Conservation (phyloP, 2,113 vertebrate species). For the Ceyx melanurus region DNA sequence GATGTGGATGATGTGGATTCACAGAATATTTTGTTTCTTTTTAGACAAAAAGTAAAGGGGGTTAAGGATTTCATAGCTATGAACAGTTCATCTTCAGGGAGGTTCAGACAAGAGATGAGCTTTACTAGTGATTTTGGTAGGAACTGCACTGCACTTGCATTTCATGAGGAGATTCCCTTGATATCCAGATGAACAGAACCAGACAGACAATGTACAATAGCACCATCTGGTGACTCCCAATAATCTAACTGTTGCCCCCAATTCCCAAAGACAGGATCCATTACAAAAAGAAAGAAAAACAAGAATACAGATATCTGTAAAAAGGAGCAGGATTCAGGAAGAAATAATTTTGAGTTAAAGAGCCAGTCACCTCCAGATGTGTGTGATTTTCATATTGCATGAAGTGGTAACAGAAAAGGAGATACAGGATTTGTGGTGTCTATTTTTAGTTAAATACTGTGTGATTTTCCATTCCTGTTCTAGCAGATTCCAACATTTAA, state of each 20-base stretch:
- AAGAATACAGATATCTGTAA: neutral
- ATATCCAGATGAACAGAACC: neutral
- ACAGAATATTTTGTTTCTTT: neutral
- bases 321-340: neutral
- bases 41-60: neutral
- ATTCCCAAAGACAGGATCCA: neutral
- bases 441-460: neutral
- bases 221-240: constrained; percentile 68
- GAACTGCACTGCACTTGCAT: neutral
- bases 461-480: neutral
- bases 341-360: neutral
- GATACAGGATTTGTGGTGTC: neutral
- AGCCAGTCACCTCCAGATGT: neutral
- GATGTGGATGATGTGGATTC: neutral
- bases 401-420: neutral
- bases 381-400: neutral
- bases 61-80: neutral
- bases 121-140: neutral
- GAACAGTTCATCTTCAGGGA: neutral
- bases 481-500: neutral
- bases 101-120: neutral
- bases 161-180: neutral
- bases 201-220: constrained; percentile 57
- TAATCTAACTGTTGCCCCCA: constrained; percentile 38
- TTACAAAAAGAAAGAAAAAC: neutral